These are phyloP conservation scores for Lepus americanus DNA, from an alignment of 2,113 vertebrate species.

Conservation along the genomic window DNA sequence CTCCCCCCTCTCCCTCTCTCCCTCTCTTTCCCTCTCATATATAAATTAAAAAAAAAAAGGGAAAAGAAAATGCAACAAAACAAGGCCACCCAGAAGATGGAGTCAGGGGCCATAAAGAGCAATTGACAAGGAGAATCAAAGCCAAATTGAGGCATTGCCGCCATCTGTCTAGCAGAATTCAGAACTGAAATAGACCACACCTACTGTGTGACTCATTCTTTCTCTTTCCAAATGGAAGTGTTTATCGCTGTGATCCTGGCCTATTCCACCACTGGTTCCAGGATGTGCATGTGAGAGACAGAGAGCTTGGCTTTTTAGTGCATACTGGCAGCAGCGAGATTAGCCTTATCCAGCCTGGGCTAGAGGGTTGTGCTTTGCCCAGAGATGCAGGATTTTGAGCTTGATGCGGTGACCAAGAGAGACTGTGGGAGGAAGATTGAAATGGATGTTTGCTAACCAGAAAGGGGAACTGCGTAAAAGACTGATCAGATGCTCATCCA, in stretches of 20 bases:
- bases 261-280: not conserved
- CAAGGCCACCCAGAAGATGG: not conserved
- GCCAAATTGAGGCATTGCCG: not conserved
- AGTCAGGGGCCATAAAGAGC: not conserved
- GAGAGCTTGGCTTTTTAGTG: not conserved
- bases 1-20: too few species aligned
- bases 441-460: constrained; percentile 24
- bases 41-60: too few species aligned
- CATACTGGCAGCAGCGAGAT: not conserved
- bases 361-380: not conserved
- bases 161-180: not conserved
- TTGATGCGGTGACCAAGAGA: not conserved
- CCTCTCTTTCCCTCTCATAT: too few species aligned
- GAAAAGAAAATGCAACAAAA: not conserved
- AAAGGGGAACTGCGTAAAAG: not conserved
- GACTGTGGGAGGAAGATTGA: not conserved
- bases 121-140: not conserved
- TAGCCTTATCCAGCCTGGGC: not conserved
- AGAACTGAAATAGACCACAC: not conserved
- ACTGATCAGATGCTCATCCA: not conserved
- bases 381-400: not conserved
- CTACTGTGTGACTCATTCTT: not conserved
- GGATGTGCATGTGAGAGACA: not conserved
- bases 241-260: not conserved
- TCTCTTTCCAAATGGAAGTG: not conserved